Percentiles rank a stretch among this genome's conserved stretches.
These are phyloP conservation scores for Pachycephala philippinensis DNA, from an alignment of 2,113 vertebrate genomes.

Conservation along the genomic window DNA sequence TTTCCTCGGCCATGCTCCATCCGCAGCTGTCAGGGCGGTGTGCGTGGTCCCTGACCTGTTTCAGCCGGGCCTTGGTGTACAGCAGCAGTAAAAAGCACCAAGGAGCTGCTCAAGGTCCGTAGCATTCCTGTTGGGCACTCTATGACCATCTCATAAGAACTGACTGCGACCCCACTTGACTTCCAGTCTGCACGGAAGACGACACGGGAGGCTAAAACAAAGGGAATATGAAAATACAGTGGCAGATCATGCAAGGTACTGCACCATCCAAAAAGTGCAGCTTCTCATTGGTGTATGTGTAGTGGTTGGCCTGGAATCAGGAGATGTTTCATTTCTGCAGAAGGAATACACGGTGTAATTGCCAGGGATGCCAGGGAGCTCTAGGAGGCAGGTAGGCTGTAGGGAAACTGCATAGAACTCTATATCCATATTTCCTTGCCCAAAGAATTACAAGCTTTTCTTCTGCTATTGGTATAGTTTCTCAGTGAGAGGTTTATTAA, in stretches of 20 bases:
- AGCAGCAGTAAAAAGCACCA: background rate
- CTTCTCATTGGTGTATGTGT: rapidly evolving
- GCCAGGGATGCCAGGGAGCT: background rate
- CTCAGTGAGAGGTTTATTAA: background rate
- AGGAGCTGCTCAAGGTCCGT: background rate
- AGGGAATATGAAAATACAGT: background rate
- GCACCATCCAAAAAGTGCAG: background rate
- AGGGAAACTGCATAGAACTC: background rate
- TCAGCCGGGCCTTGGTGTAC: background rate
- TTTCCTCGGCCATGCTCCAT: background rate
- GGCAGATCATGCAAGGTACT: background rate
- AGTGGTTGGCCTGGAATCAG: background rate
- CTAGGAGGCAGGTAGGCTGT: background rate
- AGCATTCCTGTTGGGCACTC: rapidly evolving
- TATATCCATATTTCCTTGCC: background rate
- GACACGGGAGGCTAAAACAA: background rate
- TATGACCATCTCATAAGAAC: rapidly evolving
- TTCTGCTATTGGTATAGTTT: background rate
- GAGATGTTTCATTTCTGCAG: background rate
- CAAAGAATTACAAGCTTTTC: background rate
- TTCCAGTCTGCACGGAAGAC: background rate
- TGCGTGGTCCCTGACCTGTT: background rate
- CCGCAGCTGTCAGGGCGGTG: background rate
- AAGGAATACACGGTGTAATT: background rate
- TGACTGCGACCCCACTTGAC: background rate